Evolutionary conservation across 2,888 invertebrate genomes (phyloP).

Genomic region (Laothoe populi): DNA sequence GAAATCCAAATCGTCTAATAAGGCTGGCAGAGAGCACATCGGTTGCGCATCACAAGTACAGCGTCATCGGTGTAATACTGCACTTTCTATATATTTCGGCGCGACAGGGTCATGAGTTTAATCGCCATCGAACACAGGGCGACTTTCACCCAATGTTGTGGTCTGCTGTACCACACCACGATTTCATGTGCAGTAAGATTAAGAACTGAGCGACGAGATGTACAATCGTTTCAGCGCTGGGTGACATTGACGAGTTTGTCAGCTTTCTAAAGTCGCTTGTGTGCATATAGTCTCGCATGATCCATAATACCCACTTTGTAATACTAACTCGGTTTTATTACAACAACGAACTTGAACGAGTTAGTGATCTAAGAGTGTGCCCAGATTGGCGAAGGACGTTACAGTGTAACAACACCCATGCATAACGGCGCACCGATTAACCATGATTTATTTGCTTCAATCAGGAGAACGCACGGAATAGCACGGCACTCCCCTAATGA

Average conservation of each 20-base stretch:
- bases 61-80: neutral
- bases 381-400: no score
- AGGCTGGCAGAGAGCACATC: no score
- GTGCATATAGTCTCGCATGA: neutral
- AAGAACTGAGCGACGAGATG: neutral
- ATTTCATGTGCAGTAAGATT: neutral
- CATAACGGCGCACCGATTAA: no score
- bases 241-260: neutral
- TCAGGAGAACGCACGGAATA: no score
- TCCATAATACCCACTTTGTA: neutral
- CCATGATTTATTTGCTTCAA: no score
- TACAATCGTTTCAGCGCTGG: neutral
- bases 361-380: no score
- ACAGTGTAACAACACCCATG: no score
- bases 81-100: constrained; percentile 13
- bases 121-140: constrained; percentile 11
- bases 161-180: neutral
- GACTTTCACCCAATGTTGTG: constrained; percentile 13
- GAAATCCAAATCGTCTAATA: no score
- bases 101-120: constrained; percentile 14
- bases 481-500: no score
- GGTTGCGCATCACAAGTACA: neutral
- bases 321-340: neutral
- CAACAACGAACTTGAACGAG: neutral
- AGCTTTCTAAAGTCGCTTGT: neutral